Evolutionary conservation across 2,888 invertebrate species (phyloP).

Genomic region (Eupithecia centaureata): DNA sequence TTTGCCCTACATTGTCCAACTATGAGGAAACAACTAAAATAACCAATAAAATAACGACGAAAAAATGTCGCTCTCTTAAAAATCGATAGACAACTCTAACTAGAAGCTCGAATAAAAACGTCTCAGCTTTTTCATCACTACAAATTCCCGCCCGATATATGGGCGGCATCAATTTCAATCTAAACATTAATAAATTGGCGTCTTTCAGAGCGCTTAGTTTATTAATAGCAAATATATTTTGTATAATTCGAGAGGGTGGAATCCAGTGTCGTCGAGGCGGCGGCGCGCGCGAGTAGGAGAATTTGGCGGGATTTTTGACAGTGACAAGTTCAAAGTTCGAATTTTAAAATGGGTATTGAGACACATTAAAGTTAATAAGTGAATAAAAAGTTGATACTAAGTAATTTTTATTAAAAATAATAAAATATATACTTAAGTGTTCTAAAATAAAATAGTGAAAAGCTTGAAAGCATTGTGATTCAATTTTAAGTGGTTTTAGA

Average conservation of each 20-base stretch:
- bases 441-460: background rate
- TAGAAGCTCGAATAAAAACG: conserved; percentile 69
- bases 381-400: background rate
- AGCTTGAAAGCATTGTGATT: background rate
- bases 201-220: conserved; percentile 75
- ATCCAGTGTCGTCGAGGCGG: conserved; percentile 72
- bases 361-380: background rate
- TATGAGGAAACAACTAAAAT: conserved; percentile 35
- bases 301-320: conserved; percentile 37
- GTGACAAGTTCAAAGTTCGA: conserved; percentile 27
- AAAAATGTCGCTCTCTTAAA: conserved; percentile 53
- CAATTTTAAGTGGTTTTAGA: background rate
- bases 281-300: conserved; percentile 67
- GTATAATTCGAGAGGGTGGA: conserved; percentile 69
- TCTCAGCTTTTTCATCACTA: conserved; percentile 74
- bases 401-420: too few relatives aligned
- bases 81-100: conserved; percentile 70
- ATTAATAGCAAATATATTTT: conserved; percentile 80
- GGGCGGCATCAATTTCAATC: conserved; percentile 81
- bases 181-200: conserved; percentile 83
- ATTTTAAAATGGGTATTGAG: conserved; percentile 2
- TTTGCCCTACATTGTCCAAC: conserved; percentile 27
- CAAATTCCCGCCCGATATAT: conserved; percentile 81
- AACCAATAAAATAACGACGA: conserved; percentile 28
- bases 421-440: background rate